A percentile compares a stretch with the other conserved stretches of the same genome.
Conservation (phyloP, 1,140 invertebrate genomes). For the Meloidogyne floridensis region DNA sequence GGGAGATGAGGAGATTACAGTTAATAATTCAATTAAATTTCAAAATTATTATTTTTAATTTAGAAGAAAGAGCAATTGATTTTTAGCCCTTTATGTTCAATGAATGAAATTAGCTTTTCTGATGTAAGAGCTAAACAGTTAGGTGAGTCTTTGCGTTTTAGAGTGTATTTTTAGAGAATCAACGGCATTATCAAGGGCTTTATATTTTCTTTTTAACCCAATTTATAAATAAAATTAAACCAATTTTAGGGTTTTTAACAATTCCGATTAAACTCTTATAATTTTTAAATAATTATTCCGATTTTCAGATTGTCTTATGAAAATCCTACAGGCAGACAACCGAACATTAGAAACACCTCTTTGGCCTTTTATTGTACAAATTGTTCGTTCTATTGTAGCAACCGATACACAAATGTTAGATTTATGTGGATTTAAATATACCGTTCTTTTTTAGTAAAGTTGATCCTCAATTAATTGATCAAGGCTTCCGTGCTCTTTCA, state of each 20-base stretch:
- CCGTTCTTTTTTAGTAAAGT: conserved; percentile 35
- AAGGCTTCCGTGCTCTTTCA: conserved; percentile 38
- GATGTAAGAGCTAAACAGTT: conserved; percentile 92
- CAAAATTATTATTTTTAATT: conserved; percentile 12
- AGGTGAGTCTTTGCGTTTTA: background rate
- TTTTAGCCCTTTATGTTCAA: conserved; percentile 82
- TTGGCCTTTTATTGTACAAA: conserved; percentile 89
- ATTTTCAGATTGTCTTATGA: conserved; percentile 79
- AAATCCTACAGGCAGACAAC: conserved; percentile 66
- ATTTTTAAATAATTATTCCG: background rate
- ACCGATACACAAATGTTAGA: conserved; percentile 18
- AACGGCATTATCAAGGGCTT: too few relatives aligned
- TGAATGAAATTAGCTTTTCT: conserved; percentile 83
- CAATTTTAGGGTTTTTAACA: too few relatives aligned
- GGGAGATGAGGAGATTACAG: conserved; percentile 18
- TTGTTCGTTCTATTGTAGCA: conserved; percentile 86
- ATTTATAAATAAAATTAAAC: too few relatives aligned
- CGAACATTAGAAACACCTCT: conserved; percentile 73
- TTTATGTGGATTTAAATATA: background rate
- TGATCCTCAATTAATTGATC: conserved; percentile 51
- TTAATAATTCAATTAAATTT: background rate
- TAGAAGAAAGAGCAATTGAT: conserved; percentile 74
- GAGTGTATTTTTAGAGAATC: too few relatives aligned
- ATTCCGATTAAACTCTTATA: too few relatives aligned
- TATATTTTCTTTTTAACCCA: too few relatives aligned